Percentiles rank a stretch among this genome's conserved stretches.
These are phyloP conservation scores for Xanthostigma xanthostigma DNA, from an alignment of 2,888 invertebrate species.

Conservation along the genomic window DNA sequence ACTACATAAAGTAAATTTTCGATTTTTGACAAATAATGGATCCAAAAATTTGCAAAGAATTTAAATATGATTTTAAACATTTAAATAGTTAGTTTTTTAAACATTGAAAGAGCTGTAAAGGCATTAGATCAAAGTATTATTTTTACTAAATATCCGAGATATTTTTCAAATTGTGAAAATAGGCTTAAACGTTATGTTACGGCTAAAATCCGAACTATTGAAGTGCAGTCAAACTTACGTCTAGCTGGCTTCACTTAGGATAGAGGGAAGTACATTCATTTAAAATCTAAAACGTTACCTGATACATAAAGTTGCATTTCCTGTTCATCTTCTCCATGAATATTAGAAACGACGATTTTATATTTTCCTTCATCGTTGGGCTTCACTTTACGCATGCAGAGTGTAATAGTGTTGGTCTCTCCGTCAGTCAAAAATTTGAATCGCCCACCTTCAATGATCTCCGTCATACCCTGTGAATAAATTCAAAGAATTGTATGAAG, in stretches of 20 bases:
- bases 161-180: too few relatives aligned
- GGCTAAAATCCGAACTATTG: too few relatives aligned
- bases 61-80: too few relatives aligned
- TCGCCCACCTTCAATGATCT: constrained; percentile 88
- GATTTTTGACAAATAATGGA: too few relatives aligned
- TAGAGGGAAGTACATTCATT: neutral
- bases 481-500: neutral
- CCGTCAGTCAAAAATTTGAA: constrained; percentile 93
- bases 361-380: constrained; percentile 96
- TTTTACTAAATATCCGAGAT: neutral
- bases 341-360: constrained; percentile 81
- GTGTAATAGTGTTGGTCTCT: constrained; percentile 77
- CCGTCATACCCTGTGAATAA: constrained; percentile 52
- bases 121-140: too few relatives aligned
- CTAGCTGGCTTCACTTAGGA: too few relatives aligned
- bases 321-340: constrained; percentile 89
- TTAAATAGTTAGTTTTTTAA: too few relatives aligned
- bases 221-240: too few relatives aligned
- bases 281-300: constrained; percentile 36
- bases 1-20: too few relatives aligned
- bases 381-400: constrained; percentile 91
- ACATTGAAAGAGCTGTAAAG: too few relatives aligned
- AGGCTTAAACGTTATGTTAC: too few relatives aligned
- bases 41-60: too few relatives aligned
- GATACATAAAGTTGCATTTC: constrained; percentile 95